Evolutionary conservation across 2,888 invertebrate species (phyloP), one percentile per base, ranked within the genome.

Genomic region (Diaphora mendica): DNA sequence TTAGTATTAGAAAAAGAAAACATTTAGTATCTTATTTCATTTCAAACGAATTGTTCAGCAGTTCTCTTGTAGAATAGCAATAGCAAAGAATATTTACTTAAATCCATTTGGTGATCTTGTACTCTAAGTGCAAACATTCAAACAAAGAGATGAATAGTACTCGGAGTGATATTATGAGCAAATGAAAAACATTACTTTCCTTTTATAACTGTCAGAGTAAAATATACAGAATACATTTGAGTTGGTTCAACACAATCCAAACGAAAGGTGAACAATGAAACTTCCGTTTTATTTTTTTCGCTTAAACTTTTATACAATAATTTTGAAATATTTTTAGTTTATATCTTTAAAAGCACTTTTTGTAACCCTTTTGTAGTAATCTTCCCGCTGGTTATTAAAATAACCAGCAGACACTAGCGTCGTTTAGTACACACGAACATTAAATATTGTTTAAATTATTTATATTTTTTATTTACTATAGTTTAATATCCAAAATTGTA

Each of bases 101-200:
- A 68, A 72, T 72, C 62, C 72, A 62, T 68, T 67, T 48, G 71
- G 42, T 44, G 44, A 48, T 55, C 30, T 68, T 62, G 44, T 59
- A 59, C 17, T n/a, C 48, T 48, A 35, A 72, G 67, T 35, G 72
- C 67, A 42, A 68, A 62, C 68, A 68, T 64, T 68, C 62, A 64
- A 64, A 72, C 48, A 55, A 71, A 66, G 71, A 72, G 59, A 68
- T 72, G 68, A 68, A 48, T 68, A 68, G 62, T 68, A 68, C 48
- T 68, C 44, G 48, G 62, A 59, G 67, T 26, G 62, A 48, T 68
- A 72, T 72, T 68, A 72, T 68, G 59, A 59, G 59, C 42, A 72
- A 72, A 66, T 72, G n/a, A 72, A 59, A 72, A 68, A 69, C 72
- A 73, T 73, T 73, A 48, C 68, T 68, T 72, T 73, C 64, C 68